Evolutionary conservation across 2,888 invertebrate species (phyloP).

Genomic region (Charanyca ferruginea): DNA sequence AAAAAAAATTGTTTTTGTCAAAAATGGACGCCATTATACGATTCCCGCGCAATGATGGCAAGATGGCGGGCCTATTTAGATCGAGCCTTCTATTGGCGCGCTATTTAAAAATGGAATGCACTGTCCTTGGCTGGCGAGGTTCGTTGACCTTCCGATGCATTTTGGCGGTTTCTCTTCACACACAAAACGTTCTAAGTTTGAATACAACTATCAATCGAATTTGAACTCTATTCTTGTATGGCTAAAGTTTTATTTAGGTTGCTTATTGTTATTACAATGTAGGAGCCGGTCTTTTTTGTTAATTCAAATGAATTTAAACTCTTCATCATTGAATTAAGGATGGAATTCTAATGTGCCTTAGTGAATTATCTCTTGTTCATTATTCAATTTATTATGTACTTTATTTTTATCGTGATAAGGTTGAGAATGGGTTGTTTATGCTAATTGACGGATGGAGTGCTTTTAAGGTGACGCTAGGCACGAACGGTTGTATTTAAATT

Average conservation of each 20-base stretch:
- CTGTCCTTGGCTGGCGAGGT: slow-evolving; percentile 89
- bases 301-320: slow-evolving; percentile 76
- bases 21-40: slow-evolving; percentile 72
- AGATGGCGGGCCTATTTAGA: slow-evolving; percentile 90
- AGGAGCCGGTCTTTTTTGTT: slow-evolving; percentile 66
- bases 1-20: slow-evolving; percentile 81
- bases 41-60: slow-evolving; percentile 86
- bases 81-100: slow-evolving; percentile 89
- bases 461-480: slow-evolving; percentile 73
- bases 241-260: slow-evolving; percentile 73
- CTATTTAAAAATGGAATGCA: slow-evolving; percentile 91
- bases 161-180: slow-evolving; percentile 85
- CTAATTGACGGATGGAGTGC: slow-evolving; percentile 68
- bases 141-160: slow-evolving; percentile 91
- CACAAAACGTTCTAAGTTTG: slow-evolving; percentile 77
- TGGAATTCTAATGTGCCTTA: slow-evolving; percentile 69
- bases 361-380: slow-evolving; percentile 65
- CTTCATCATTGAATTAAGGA: slow-evolving; percentile 72
- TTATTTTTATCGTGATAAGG: slow-evolving; percentile 61
- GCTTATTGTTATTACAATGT: slow-evolving; percentile 63
- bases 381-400: slow-evolving; percentile 56
- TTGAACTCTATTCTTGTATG: slow-evolving; percentile 69
- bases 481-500: slow-evolving; percentile 70
- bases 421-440: slow-evolving; percentile 60
- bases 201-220: slow-evolving; percentile 63